Base-by-base conservation (phyloP, 2,113 vertebrate genomes). In the Kryptolebias marmoratus region DNA sequence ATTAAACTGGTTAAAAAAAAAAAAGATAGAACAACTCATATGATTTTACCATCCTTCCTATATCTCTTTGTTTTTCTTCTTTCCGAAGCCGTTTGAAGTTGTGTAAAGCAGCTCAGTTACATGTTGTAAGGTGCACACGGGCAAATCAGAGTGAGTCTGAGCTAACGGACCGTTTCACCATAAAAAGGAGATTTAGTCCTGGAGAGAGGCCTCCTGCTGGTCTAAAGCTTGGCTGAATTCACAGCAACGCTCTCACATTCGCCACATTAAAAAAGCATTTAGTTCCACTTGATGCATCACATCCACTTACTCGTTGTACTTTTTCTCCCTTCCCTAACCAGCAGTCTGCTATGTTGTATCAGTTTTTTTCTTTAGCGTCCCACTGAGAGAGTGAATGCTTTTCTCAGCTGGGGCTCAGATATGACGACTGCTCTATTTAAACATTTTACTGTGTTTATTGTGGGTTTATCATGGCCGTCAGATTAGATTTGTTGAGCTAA, bases 201-300 rank as follows among this genome's bases (percentile, higher is more conserved):
- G 66, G 14, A 49, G 53, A 1, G 49, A 84, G 68, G 74, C 65
- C 15, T 55, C 73, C 74, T 16, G 66, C 74, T 79, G 84, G 18
- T 71, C 62, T 56, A 59, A 69, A 72, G 69, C 72, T 65, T 30
- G 1, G 67, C 64, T 87, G 63, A 81, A 75, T 75, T 62, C 45
- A 73, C 62, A 77, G 58, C 7, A 6, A 45, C 27, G 36, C 70
- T 74, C 71, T 62, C 18, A 15, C 50, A 48, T 72, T 68, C 28
- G 11, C 58, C 15, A 28, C 64, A 73, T 67, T 61, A 64, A 70
- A 64, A 76, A 73, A 75, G 73, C 48, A 45, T 83, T 81, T 73
- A 71, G 86, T 74, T 87, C 58, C 75, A 83, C 77, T 82, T 64
- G 57, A 77, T 16, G 31, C 75, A 48, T 82, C 73, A 73, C 64